Percentiles rank a stretch among this genome's conserved stretches.
Evolutionary conservation across 2,888 invertebrate genomes (phyloP).

Genomic region (Agrilus cyanescens): DNA sequence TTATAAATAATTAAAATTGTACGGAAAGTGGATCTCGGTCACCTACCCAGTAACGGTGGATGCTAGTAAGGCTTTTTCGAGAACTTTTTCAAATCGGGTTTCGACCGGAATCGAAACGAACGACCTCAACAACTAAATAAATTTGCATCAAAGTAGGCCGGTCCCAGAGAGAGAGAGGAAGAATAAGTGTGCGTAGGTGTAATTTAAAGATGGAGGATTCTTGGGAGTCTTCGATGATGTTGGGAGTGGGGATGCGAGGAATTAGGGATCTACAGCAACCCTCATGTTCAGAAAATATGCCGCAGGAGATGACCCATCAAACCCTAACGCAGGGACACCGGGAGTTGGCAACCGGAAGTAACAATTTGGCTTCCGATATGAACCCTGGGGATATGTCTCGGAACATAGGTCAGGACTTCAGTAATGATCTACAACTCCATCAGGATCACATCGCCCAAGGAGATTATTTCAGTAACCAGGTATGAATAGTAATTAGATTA

Average conservation of each 20-base stretch:
- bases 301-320: slow-evolving; percentile 23
- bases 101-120: no score
- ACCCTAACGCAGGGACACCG: slow-evolving; percentile 22
- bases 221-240: slow-evolving; percentile 37
- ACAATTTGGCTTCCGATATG: slow-evolving; percentile 20
- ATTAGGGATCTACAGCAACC: slow-evolving; percentile 27
- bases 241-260: slow-evolving; percentile 33
- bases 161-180: slow-evolving; percentile 1
- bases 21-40: no score
- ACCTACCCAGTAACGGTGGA: no score
- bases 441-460: slow-evolving; percentile 19
- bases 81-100: no score
- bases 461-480: slow-evolving; percentile 29
- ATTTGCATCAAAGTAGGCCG: slow-evolving; percentile 3
- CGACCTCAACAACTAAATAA: no score
- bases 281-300: slow-evolving; percentile 18
- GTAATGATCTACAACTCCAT: slow-evolving; percentile 23
- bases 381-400: slow-evolving; percentile 27
- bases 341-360: slow-evolving; percentile 16
- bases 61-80: no score
- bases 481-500: slow-evolving; percentile 12
- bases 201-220: slow-evolving; percentile 34
- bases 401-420: slow-evolving; percentile 25
- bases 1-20: no score
- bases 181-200: slow-evolving; percentile 16